phyloP scores from a whole-genome alignment of 2,113 vertebrate genomes.

The Asarcornis scutulata region DNA sequence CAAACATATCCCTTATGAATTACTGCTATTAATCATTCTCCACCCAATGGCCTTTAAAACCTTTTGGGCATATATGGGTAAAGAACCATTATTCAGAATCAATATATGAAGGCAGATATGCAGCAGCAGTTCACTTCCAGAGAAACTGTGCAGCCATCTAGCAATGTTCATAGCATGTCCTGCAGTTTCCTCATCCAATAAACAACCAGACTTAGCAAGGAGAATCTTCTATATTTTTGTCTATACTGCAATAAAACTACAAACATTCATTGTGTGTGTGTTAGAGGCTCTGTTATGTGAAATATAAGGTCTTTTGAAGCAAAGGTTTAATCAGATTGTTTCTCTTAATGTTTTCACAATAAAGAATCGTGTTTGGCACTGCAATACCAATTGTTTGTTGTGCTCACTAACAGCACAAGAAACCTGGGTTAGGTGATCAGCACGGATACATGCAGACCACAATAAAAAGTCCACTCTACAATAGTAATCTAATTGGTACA shows the following conservation, averaged over 20 bases:
- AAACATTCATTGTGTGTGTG: neutral
- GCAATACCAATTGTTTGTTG: neutral
- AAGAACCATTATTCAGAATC: neutral
- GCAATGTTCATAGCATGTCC: fast-evolving
- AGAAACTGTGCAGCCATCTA: neutral
- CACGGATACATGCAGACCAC: neutral
- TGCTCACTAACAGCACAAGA: neutral
- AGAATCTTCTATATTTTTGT: neutral
- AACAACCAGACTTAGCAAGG: neutral
- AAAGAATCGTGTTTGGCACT: neutral
- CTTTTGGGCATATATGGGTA: neutral
- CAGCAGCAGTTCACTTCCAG: neutral
- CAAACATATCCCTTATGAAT: neutral
- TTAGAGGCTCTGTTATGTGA: neutral
- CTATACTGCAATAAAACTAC: neutral
- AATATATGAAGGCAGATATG: neutral
- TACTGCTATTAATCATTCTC: neutral
- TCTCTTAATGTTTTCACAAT: neutral
- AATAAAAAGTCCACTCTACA: neutral
- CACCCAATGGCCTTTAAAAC: neutral
- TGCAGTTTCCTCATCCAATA: neutral
- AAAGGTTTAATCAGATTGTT: neutral
- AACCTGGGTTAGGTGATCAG: neutral
- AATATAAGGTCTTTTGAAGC: neutral
- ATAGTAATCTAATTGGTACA: neutral